Evolutionary conservation across 2,797 vertebrate species (phyloP).

Genomic region (Phylloscopus collybita): DNA sequence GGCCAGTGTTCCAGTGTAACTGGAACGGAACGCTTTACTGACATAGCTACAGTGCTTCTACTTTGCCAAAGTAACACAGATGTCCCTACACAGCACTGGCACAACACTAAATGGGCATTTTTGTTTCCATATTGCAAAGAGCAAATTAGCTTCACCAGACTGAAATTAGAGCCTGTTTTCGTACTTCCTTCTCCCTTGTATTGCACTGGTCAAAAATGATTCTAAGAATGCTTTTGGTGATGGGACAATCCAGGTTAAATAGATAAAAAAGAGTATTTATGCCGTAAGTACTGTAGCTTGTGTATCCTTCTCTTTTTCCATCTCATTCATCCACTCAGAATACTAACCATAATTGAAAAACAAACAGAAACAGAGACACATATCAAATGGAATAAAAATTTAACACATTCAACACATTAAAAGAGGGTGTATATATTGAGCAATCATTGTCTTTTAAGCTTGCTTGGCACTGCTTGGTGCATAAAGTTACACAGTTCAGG

Average conservation of each 20-base stretch:
- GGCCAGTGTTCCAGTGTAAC: background rate
- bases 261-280: background rate
- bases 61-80: background rate
- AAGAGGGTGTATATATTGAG: background rate
- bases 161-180: background rate
- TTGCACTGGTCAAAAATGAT: background rate
- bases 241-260: background rate
- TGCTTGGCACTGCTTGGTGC: background rate
- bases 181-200: background rate
- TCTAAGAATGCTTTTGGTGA: background rate
- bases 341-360: background rate
- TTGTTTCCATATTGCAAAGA: background rate
- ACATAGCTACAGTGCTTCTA: fast-evolving
- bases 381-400: background rate
- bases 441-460: background rate
- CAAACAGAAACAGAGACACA: background rate
- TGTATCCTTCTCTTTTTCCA: background rate
- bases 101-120: background rate
- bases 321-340: background rate
- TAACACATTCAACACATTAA: background rate
- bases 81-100: background rate
- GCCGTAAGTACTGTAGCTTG: background rate
- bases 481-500: background rate
- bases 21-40: background rate
- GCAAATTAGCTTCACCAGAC: background rate